Percentiles rank a stretch among this genome's conserved stretches.
These are phyloP conservation scores for Euwallacea similis DNA, from an alignment of 1,140 invertebrate genomes.

Conservation along the genomic window DNA sequence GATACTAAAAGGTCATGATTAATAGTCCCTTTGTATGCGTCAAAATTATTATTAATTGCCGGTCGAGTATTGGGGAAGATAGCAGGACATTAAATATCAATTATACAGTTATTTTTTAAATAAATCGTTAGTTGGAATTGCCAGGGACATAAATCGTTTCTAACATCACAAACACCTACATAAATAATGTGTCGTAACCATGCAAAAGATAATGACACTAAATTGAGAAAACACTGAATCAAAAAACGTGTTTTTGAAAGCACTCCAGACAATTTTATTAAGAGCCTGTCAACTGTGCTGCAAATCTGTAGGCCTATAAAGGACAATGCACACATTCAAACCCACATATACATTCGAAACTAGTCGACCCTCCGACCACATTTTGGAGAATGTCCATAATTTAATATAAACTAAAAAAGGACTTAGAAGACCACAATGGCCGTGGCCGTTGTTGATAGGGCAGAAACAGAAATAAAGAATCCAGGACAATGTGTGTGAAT, in stretches of 20 bases:
- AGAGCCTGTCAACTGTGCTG: no score
- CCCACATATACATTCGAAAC: background rate
- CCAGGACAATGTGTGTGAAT: constrained; percentile 23
- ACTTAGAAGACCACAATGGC: constrained; percentile 15
- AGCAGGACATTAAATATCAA: constrained; percentile 6
- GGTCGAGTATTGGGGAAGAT: constrained; percentile 5
- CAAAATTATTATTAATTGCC: constrained; percentile 11
- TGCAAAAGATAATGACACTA: no score
- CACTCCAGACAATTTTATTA: no score
- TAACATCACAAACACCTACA: no score
- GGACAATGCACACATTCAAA: constrained; percentile 21
- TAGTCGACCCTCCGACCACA: constrained; percentile 3
- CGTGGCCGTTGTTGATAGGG: constrained; percentile 17
- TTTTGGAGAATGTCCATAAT: constrained; percentile 19
- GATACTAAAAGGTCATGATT: background rate
- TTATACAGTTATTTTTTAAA: constrained; percentile 11
- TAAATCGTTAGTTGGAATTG: no score
- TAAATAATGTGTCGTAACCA: no score
- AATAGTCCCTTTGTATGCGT: background rate
- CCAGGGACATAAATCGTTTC: no score
- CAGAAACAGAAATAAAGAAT: constrained; percentile 26
- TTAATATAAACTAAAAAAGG: constrained; percentile 26
- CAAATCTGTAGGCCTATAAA: background rate
- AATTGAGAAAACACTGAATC: no score
- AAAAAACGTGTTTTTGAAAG: no score